A percentile compares a stretch with the other conserved stretches of the same genome.
phyloP scores from a whole-genome alignment of 2,888 invertebrate species.

The Drosophila atripex region DNA sequence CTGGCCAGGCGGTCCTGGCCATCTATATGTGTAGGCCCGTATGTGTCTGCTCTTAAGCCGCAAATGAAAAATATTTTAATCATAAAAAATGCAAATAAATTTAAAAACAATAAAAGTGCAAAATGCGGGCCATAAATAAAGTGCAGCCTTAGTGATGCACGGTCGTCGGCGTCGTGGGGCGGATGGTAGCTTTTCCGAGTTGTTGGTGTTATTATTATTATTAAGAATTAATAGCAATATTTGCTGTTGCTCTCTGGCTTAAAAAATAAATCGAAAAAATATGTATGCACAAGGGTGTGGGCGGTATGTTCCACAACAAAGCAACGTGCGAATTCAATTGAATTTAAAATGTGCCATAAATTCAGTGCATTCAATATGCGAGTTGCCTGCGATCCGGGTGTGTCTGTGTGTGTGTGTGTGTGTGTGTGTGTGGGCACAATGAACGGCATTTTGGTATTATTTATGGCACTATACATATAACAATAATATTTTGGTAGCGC shows the following conservation, averaged over 20 bases:
- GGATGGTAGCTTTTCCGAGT: background rate
- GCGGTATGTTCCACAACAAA: slow-evolving; percentile 43
- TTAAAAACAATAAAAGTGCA: slow-evolving; percentile 49
- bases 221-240: slow-evolving; percentile 71
- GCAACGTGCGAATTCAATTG: slow-evolving; percentile 56
- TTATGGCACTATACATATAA: slow-evolving; percentile 57
- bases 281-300: slow-evolving; percentile 1
- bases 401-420: background rate
- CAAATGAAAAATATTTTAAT: slow-evolving; percentile 54
- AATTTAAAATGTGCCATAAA: slow-evolving; percentile 66
- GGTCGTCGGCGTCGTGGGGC: slow-evolving; percentile 13
- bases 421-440: slow-evolving; percentile 19
- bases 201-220: slow-evolving; percentile 41
- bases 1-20: background rate
- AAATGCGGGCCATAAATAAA: slow-evolving; percentile 50
- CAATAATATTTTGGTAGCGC: slow-evolving; percentile 44
- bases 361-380: slow-evolving; percentile 45
- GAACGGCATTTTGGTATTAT: slow-evolving; percentile 58
- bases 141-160: slow-evolving; percentile 35
- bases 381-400: slow-evolving; percentile 19
- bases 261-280: slow-evolving; percentile 21
- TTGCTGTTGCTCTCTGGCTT: slow-evolving; percentile 38
- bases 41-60: slow-evolving; percentile 67
- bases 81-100: slow-evolving; percentile 52
- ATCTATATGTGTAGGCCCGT: background rate